A percentile compares a stretch with the other conserved stretches of the same genome.
Evolutionary conservation across 2,888 invertebrate genomes (phyloP).

Genomic region (Achlya flavicornis): DNA sequence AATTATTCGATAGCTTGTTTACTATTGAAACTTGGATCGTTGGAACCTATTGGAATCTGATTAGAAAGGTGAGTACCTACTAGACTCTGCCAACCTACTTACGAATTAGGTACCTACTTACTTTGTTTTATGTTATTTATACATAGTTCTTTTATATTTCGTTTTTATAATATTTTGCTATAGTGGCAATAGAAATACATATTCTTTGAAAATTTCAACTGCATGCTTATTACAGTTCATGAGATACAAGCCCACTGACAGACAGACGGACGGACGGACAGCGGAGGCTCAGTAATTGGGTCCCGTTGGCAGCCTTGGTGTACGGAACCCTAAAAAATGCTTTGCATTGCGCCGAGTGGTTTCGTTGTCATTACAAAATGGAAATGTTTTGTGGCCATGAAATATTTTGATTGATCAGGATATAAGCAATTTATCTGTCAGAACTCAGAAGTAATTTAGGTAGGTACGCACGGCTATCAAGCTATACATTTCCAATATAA

Average conservation of each 20-base stretch:
- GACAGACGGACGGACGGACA: no score
- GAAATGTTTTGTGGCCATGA: conserved; percentile 28
- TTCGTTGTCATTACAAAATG: conserved; percentile 31
- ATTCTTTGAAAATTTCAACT: no score
- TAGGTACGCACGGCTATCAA: no score
- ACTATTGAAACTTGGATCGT: conserved; percentile 29
- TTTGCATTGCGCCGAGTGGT: not conserved
- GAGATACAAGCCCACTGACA: no score
- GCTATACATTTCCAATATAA: no score
- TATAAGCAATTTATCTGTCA: conserved; percentile 19
- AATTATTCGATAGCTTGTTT: conserved; percentile 36
- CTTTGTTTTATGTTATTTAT: not conserved
- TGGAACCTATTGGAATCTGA: conserved; percentile 49
- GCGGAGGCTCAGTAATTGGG: no score
- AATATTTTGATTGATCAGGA: conserved; percentile 34
- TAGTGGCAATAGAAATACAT: no score
- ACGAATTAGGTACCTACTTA: not conserved
- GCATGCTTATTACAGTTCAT: no score
- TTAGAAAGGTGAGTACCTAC: conserved; percentile 52
- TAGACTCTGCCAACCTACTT: not conserved
- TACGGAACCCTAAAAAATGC: not conserved
- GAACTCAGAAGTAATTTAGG: not conserved
- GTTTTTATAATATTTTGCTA: no score
- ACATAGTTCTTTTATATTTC: no score
- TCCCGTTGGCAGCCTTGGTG: no score